Evolutionary conservation across 2,113 vertebrate genomes (phyloP).

Genomic region (Myotis yumanensis): DNA sequence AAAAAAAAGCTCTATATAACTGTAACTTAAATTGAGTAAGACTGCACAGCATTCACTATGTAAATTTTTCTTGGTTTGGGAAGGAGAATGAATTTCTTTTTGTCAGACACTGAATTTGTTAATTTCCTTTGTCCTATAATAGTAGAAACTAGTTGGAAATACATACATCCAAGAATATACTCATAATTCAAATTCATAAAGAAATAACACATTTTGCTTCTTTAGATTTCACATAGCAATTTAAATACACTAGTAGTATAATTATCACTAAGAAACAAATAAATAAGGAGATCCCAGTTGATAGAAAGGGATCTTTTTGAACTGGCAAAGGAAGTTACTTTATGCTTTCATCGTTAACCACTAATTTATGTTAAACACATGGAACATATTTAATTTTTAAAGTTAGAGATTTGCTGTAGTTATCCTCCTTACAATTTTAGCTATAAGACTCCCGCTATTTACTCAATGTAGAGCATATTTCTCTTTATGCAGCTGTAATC

Average conservation of each 20-base stretch:
- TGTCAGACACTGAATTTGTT: background rate
- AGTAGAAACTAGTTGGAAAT: background rate
- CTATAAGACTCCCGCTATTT: background rate
- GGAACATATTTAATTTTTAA: background rate
- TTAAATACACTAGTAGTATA: background rate
- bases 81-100: constrained; percentile 2
- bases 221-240: constrained; percentile 6
- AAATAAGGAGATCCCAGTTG: background rate
- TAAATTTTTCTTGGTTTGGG: background rate
- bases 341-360: background rate
- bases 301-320: background rate
- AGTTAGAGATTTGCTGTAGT: background rate
- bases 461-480: background rate
- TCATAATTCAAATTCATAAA: constrained; percentile 33
- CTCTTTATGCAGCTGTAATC: background rate
- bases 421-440: background rate
- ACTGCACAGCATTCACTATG: background rate
- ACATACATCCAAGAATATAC: background rate
- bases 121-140: background rate
- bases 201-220: constrained; percentile 13
- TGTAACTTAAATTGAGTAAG: background rate
- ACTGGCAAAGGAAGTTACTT: background rate
- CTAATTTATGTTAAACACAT: background rate
- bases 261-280: background rate
- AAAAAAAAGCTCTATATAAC: background rate